Conservation (phyloP, 1,140 invertebrate genomes). For the Dreissena polymorpha region DNA sequence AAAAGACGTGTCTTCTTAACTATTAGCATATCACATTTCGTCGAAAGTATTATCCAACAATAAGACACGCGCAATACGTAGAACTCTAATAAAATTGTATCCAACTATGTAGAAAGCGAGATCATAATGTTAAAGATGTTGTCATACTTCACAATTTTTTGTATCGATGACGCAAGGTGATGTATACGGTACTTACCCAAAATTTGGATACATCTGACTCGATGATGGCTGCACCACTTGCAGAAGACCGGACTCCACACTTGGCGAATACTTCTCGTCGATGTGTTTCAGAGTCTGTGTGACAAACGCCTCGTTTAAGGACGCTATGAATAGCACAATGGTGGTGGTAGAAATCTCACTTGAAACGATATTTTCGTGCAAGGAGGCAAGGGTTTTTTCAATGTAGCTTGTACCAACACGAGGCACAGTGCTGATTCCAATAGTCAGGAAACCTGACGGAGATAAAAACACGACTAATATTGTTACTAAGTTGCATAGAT, state of each 20-base stretch:
- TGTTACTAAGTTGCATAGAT: too few species aligned
- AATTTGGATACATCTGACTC: slow-evolving; percentile 91
- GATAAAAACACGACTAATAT: too few species aligned
- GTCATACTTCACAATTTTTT: background rate
- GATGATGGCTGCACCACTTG: slow-evolving; percentile 92
- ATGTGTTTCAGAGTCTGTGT: slow-evolving; percentile 81
- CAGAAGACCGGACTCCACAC: slow-evolving; percentile 89
- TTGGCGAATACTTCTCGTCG: slow-evolving; percentile 85
- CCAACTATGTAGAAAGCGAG: too few species aligned
- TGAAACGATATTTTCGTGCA: slow-evolving; percentile 59
- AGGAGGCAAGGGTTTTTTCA: slow-evolving; percentile 61
- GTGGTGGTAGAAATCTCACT: slow-evolving; percentile 61
- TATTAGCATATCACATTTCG: background rate
- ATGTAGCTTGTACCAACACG: slow-evolving; percentile 62
- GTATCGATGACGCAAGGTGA: background rate
- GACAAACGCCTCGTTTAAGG: slow-evolving; percentile 56
- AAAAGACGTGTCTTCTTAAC: background rate
- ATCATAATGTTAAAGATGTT: too few species aligned
- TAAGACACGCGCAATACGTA: background rate
- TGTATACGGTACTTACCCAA: slow-evolving; percentile 79
- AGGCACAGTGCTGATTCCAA: slow-evolving; percentile 72
- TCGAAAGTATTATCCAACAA: background rate
- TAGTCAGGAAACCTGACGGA: slow-evolving; percentile 68
- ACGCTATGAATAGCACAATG: slow-evolving; percentile 68
- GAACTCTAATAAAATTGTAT: background rate